Base-by-base conservation (phyloP, 2,888 invertebrate species). In the Eupeodes latifasciatus region DNA sequence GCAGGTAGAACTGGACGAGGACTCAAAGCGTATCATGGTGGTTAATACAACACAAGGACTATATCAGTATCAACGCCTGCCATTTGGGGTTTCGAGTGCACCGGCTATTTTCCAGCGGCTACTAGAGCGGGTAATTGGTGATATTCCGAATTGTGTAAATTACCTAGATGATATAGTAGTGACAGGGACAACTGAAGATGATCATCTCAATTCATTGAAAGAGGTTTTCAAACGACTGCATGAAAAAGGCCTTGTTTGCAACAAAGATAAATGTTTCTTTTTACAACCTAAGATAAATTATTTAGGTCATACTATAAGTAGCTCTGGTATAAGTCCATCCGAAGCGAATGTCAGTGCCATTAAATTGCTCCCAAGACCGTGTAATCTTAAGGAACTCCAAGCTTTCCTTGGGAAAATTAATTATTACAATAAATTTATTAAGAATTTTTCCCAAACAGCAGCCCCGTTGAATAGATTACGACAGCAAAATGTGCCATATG, bases 51-150 rank as follows among this genome's bases (percentile, higher is more conserved):
- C 16, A 62, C 44, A 10, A 27, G 87, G 81, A 7, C 57, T 87
- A n/a, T 89, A 27, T 36, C 74, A 89, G 44, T 89, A 75, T 57
- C 67, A 86, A 36, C 77, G 85, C 5, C 12, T 89, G n/a, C 86
- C 84, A 11, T 89, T 80, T 86, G 89, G 89, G 5, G 67, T 82
- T 12, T 62, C 84, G 4, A 86, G 74, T 40, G 82, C 85, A 47
- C 86, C 87, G 7, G 89, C 75, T n/a, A 76, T 85, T 36, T 85
- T 82, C 34, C 89, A 89, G 27, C 40, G 71, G 9, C 36, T 61
- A n/a, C 59, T 89, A 11, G 85, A 90, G 44, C 82, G 82, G 78
- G 40, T 83, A 36, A 57, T 82, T 61, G 49, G 34, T 36, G 76
- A 40, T 27, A 61, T 69, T 27, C 69, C 59, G 12, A 44, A 59